Percentiles rank a stretch among this genome's conserved stretches.
Conservation (phyloP, 2,888 invertebrate species). For the Marasmarcha lunaedactyla region DNA sequence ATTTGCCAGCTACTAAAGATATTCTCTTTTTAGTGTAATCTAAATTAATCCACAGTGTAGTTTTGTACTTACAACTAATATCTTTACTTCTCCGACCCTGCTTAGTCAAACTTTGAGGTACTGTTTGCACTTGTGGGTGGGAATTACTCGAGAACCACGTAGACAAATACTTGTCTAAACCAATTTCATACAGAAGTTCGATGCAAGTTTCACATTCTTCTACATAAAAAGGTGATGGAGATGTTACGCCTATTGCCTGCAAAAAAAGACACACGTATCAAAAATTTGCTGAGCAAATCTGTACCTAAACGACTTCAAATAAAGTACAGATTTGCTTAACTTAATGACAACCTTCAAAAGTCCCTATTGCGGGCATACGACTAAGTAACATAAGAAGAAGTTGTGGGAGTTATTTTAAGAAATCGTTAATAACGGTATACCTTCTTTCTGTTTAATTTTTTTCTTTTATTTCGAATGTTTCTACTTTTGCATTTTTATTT, state of each 20-base stretch:
- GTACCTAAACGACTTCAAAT: conserved; percentile 8
- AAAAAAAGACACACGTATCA: no score
- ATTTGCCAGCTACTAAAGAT: no score
- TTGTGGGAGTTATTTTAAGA: no score
- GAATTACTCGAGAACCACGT: conserved; percentile 77
- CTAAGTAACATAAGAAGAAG: no score
- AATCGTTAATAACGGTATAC: no score
- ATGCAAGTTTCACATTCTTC: conserved; percentile 92
- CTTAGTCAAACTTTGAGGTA: conserved; percentile 48
- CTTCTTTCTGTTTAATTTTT: no score
- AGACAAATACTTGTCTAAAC: conserved; percentile 77
- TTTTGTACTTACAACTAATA: conserved; percentile 38
- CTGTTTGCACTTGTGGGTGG: conserved; percentile 67
- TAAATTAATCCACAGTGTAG: no score
- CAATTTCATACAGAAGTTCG: conserved; percentile 80
- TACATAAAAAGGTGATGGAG: conserved; percentile 86
- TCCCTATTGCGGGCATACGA: no score
- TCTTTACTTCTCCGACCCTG: conserved; percentile 48
- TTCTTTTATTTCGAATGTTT: no score
- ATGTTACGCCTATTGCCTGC: conserved; percentile 70
- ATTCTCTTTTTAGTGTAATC: no score
- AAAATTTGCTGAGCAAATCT: neutral
- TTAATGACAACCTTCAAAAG: no score
- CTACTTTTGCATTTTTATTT: no score
- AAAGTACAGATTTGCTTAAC: conserved; percentile 1